Evolutionary conservation across 1,140 invertebrate species (phyloP), one percentile per base, ranked within the genome.

Genomic region (Orussus abietinus): DNA sequence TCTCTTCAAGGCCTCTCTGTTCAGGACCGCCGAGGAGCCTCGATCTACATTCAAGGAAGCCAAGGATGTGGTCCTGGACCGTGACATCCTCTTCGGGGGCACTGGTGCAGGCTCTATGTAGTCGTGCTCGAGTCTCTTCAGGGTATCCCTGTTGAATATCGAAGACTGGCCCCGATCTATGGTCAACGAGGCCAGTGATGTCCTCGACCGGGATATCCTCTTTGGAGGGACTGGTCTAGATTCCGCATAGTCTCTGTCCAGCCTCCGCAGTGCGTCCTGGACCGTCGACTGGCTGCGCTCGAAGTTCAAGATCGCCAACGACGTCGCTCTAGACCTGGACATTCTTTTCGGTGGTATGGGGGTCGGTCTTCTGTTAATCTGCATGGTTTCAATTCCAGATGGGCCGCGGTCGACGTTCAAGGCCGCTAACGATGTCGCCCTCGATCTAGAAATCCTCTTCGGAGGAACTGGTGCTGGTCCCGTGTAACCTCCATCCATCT

Each of bases 401-500:
- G n/a, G n/a, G n/a, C n/a, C n/a, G n/a, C 82, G 73, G 40, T 85
- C 82, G 33, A 82, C 82, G 36, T 86, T 84, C 40, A 64, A 64
- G n/a, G n/a, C n/a, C 3, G 75, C 76, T 7, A 80, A 48, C 0
- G 80, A 81, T 1, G 79, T 78, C 1, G 74, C 73, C 35, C 78
- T 62, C 0, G 84, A 84, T 17, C 78, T 53, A 0, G 74, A 71
- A 25, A 62, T 61, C 36, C 75, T 62, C 25, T 74, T 75, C 0
- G 75, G 75, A 0, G 72, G 46, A 9, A 66, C 40, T 1, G 71
- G 72, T 4, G 47, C 47, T 9, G 43, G 58, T 33, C 57, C 52
- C 3, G 54, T 55, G 19, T 62, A 45, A 63, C 56, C 72, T 50
- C 19, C 77, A 74, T 49, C 71, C 56, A 29, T 56, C n/a, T 49